Evolutionary conservation across 2,888 invertebrate species (phyloP).

Genomic region (Thyatira batis): DNA sequence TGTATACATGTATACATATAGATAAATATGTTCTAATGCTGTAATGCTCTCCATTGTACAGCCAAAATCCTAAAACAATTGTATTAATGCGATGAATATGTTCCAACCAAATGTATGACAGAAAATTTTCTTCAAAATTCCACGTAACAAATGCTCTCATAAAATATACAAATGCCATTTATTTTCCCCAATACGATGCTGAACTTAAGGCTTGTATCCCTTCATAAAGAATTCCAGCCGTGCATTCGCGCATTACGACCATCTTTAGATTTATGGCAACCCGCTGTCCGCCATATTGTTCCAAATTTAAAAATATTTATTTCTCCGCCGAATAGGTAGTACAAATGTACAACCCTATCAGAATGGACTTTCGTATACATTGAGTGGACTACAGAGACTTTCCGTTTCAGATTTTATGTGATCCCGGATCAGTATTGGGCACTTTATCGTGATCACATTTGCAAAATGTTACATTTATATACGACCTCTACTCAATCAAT

Average conservation of each 20-base stretch:
- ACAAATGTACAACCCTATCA: constrained; percentile 28
- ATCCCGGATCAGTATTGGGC: constrained; percentile 37
- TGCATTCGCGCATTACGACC: constrained; percentile 74
- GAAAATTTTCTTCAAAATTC: constrained; percentile 25
- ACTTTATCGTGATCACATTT: constrained; percentile 32
- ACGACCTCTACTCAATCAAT: not conserved
- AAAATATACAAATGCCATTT: constrained; percentile 49
- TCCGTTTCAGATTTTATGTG: constrained; percentile 51
- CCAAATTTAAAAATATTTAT: constrained; percentile 79
- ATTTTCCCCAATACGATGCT: constrained; percentile 51
- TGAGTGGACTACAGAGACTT: constrained; percentile 30
- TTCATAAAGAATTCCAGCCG: constrained; percentile 75
- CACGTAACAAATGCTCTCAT: constrained; percentile 24
- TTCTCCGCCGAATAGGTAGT: constrained; percentile 52
- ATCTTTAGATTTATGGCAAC: constrained; percentile 77
- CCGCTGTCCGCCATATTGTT: constrained; percentile 78
- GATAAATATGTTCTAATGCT: not conserved
- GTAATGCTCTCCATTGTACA: not conserved
- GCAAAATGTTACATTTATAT: constrained; percentile 11
- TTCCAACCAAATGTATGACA: not conserved
- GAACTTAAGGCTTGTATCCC: constrained; percentile 58
- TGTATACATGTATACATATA: not conserved
- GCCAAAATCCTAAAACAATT: not conserved
- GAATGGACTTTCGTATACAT: constrained; percentile 42
- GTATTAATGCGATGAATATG: not conserved